A percentile compares a stretch with the other conserved stretches of the same genome.
phyloP scores from a whole-genome alignment of 2,888 invertebrate genomes.

The Baronia brevicornis region DNA sequence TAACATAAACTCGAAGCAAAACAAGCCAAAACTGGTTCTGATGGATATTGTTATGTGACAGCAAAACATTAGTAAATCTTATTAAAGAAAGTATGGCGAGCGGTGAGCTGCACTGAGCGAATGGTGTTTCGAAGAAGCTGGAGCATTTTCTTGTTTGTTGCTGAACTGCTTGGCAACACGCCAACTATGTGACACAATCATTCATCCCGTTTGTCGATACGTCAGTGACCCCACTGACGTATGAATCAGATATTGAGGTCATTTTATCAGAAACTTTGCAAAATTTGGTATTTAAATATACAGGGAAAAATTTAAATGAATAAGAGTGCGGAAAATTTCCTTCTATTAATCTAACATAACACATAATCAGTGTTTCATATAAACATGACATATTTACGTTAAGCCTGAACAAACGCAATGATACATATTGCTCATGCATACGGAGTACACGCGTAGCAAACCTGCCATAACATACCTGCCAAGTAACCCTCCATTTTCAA shows the following conservation, averaged over 20 bases:
- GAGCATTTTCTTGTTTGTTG: slow-evolving; percentile 32
- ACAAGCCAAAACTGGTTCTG: background rate
- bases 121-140: slow-evolving; percentile 5
- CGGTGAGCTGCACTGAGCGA: slow-evolving; percentile 2
- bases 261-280: too few relatives aligned
- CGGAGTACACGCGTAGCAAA: too few relatives aligned
- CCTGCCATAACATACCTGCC: too few relatives aligned
- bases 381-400: too few relatives aligned
- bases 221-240: slow-evolving; percentile 16
- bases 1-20: background rate
- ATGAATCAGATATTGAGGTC: slow-evolving; percentile 19
- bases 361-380: too few relatives aligned
- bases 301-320: too few relatives aligned
- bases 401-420: too few relatives aligned
- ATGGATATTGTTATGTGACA: background rate
- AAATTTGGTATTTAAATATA: too few relatives aligned
- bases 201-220: slow-evolving; percentile 22
- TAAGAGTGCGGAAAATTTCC: too few relatives aligned
- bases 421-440: too few relatives aligned
- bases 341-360: too few relatives aligned
- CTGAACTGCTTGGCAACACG: slow-evolving; percentile 46
- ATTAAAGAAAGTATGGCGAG: background rate
- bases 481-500: too few relatives aligned
- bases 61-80: slow-evolving; percentile 1
- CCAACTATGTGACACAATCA: slow-evolving; percentile 42